Percentiles rank a stretch among this genome's conserved stretches.
Conservation (phyloP, 2,888 invertebrate species). For the Machimus rusticus region DNA sequence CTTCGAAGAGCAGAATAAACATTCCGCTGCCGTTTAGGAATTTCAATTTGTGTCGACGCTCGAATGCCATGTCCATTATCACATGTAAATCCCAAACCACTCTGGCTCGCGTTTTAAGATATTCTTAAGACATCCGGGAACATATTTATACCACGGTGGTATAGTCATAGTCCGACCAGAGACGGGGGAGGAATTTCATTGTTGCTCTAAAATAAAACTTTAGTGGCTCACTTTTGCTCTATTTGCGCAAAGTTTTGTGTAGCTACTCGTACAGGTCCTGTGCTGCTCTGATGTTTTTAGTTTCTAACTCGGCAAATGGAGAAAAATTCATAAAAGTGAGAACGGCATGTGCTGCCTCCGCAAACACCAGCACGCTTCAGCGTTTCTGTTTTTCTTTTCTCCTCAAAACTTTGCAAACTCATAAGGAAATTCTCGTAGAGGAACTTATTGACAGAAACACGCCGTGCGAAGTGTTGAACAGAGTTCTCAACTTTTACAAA, state of each 20-base stretch:
- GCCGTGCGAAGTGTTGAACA: conserved; percentile 35
- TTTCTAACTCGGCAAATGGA: conserved; percentile 31
- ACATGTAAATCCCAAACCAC: not conserved
- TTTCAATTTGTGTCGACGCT: conserved; percentile 5
- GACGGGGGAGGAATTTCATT: not conserved
- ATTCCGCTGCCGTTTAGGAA: not conserved
- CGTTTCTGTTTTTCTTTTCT: conserved; percentile 29
- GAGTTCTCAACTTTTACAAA: conserved; percentile 21
- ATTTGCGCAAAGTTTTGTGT: conserved; percentile 15
- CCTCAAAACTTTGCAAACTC: conserved; percentile 35
- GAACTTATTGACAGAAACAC: conserved; percentile 36
- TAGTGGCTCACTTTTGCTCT: conserved; percentile 22
- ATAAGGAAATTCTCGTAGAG: conserved; percentile 35
- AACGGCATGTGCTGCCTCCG: conserved; percentile 35
- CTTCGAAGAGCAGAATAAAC: not conserved
- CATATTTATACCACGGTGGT: not conserved
- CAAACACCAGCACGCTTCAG: conserved; percentile 14
- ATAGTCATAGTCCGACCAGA: not conserved
- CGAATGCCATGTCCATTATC: not conserved
- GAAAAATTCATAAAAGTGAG: conserved; percentile 38
- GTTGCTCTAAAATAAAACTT: conserved; percentile 5
- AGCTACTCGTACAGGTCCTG: not conserved
- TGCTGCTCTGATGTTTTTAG: conserved; percentile 31
- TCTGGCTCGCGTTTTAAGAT: not conserved
- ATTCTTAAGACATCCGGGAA: not conserved